Conservation (phyloP, 2,113 vertebrate genomes). For the Xenopus laevis region DNA sequence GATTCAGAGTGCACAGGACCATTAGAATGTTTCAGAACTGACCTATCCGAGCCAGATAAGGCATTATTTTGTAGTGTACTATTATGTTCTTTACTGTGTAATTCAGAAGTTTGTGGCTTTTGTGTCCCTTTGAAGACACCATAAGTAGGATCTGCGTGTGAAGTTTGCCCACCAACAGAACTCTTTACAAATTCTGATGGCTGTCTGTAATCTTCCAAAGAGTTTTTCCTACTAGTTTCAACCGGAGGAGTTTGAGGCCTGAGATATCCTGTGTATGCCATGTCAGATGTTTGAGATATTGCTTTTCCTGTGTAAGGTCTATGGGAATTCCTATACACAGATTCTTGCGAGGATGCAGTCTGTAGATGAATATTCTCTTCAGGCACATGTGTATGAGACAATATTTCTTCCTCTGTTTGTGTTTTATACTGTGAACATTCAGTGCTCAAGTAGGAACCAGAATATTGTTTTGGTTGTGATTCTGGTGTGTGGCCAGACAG, state of each 20-base stretch:
- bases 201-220: not conserved
- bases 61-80: not conserved
- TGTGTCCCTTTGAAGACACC: not conserved
- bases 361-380: not conserved
- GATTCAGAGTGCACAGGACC: not conserved
- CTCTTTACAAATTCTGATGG: not conserved
- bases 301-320: not conserved
- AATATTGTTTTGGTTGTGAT: slow-evolving; percentile 12
- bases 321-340: not conserved
- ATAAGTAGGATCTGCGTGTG: not conserved
- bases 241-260: slow-evolving; percentile 1
- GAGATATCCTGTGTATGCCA: not conserved
- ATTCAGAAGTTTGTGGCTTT: not conserved
- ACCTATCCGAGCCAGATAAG: not conserved
- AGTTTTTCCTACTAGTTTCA: not conserved
- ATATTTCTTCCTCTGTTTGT: slow-evolving; percentile 5
- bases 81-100: not conserved
- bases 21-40: not conserved
- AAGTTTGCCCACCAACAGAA: not conserved
- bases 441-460: not conserved
- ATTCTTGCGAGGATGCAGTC: not conserved
- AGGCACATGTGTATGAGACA: not conserved
- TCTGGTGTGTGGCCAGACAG: slow-evolving; percentile 20
- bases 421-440: slow-evolving; percentile 4
- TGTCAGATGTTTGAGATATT: not conserved